Conservation (phyloP, 37 sponge, comb jelly and placozoan genomes). For the Chondrosia reniformis region DNA sequence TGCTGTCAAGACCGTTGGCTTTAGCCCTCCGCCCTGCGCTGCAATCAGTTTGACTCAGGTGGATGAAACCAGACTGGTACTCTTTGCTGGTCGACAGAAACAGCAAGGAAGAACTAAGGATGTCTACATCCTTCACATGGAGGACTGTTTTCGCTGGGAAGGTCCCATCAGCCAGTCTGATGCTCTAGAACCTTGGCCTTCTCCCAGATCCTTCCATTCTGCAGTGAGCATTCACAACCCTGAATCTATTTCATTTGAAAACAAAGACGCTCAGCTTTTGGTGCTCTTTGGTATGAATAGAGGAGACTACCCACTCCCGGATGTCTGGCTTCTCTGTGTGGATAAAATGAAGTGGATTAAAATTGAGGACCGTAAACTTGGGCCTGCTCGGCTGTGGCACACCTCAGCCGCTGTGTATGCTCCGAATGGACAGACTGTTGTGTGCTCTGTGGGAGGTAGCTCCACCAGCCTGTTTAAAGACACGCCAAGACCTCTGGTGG, state of each 20-base stretch:
- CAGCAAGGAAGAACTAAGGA: conserved; percentile 46
- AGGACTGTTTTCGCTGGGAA: conserved; percentile 36
- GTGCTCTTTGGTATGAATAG: conserved; percentile 67
- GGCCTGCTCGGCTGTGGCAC: too few species aligned
- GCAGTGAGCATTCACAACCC: conserved; percentile 15
- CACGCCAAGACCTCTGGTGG: too few species aligned
- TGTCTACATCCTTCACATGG: conserved; percentile 54
- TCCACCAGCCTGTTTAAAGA: too few species aligned
- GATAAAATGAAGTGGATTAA: conserved; percentile 46
- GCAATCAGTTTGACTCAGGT: conserved; percentile 58
- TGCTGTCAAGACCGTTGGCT: conserved; percentile 37
- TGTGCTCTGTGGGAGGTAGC: too few species aligned
- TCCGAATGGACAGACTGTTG: too few species aligned
- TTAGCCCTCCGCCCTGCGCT: conserved; percentile 67
- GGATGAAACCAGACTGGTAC: conserved; percentile 28
- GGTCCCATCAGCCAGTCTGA: not conserved
- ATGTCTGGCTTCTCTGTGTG: conserved; percentile 51
- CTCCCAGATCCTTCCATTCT: conserved; percentile 17
- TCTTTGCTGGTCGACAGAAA: conserved; percentile 70
- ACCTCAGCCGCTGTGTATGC: too few species aligned
- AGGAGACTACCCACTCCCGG: conserved; percentile 31
- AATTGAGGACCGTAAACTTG: too few species aligned
- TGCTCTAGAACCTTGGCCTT: conserved; percentile 22
- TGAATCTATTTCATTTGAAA: not conserved
- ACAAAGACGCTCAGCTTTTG: conserved; percentile 24